Evolutionary conservation across 2,888 invertebrate genomes (phyloP), one percentile per base, ranked within the genome.

Genomic region (Ceriagrion tenellum): DNA sequence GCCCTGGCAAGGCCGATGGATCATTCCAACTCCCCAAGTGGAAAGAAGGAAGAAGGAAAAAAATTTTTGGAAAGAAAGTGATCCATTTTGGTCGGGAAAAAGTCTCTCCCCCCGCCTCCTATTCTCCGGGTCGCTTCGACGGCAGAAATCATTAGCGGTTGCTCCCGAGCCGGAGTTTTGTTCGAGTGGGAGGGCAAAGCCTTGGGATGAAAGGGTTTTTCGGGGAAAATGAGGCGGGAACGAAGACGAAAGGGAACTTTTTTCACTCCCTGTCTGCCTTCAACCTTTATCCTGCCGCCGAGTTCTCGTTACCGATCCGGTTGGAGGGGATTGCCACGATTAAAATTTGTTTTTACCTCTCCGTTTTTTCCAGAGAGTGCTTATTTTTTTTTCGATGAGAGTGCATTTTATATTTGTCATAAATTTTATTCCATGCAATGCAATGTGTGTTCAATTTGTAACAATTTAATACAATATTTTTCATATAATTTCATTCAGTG

Each of bases 61-160:
- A 81, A 81, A 35, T 10, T 20, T 56, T 6, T 20, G 59, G 13
- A 26, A 81, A 81, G 81, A 81, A 81, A 81, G 81, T 81, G 81
- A 81, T 81, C 81, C 81, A 81, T 81, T 81, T 35, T 81, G 59
- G 20, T 26, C 30, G 35, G 23, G 30, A 81, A 81, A 81, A 81
- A 81, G 81, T 81, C 81, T 81, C 30, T n/a, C n/a, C n/a, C n/a
- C 26, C 26, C 69, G 30, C 81, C 6, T 69, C 35, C 81, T 81
- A 81, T 81, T 81, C 81, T 81, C 35, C 16, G 47, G 35, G 81
- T 26, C 30, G 30, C 69, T 81, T 81, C 16, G 30, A n/a, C 30
- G 26, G 81, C 81, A 81, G 81, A 35, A 81, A 81, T 81, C 81
- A 81, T 81, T 81, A 81, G 81, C 35, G 81, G 35, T 81, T 81